These are phyloP conservation scores for Sphaerodactylus townsendi DNA, from an alignment of 2,113 vertebrate genomes.

Conservation along the genomic window DNA sequence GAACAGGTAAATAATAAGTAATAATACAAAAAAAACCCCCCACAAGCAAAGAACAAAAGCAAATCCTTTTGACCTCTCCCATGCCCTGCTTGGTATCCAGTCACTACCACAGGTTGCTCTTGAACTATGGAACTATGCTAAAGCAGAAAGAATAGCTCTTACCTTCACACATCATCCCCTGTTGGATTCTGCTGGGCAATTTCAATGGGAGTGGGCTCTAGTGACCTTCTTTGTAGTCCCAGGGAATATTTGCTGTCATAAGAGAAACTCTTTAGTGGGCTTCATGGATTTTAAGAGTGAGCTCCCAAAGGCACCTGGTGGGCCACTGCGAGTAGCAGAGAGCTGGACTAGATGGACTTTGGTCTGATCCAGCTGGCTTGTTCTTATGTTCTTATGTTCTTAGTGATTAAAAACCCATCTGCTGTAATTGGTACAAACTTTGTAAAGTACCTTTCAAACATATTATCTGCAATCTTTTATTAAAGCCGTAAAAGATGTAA, in stretches of 20 bases:
- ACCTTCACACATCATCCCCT: too few relatives aligned
- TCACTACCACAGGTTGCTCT: not conserved
- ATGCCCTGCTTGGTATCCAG: not conserved
- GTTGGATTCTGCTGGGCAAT: rapidly evolving
- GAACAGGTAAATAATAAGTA: not conserved
- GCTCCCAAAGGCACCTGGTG: too few relatives aligned
- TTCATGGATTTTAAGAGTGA: constrained; percentile 29
- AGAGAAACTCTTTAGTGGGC: constrained; percentile 9
- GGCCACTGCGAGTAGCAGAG: too few relatives aligned
- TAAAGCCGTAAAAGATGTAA: constrained; percentile 65
- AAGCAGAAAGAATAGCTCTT: not conserved
- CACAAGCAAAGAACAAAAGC: too few relatives aligned
- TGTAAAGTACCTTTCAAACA: constrained; percentile 20
- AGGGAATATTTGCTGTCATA: not conserved
- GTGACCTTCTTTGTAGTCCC: not conserved
- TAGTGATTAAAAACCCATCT: constrained; percentile 38
- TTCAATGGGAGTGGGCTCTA: rapidly evolving
- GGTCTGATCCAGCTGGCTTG: too few relatives aligned
- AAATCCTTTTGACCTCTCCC: not conserved
- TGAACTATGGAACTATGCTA: not conserved
- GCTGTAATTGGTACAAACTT: constrained; percentile 52
- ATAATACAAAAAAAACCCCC: too few relatives aligned
- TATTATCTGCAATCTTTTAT: constrained; percentile 52
- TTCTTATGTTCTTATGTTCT: too few relatives aligned
- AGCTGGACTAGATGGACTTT: too few relatives aligned